Evolutionary conservation across 2,888 invertebrate genomes (phyloP).

Genomic region (Torymus auratus): DNA sequence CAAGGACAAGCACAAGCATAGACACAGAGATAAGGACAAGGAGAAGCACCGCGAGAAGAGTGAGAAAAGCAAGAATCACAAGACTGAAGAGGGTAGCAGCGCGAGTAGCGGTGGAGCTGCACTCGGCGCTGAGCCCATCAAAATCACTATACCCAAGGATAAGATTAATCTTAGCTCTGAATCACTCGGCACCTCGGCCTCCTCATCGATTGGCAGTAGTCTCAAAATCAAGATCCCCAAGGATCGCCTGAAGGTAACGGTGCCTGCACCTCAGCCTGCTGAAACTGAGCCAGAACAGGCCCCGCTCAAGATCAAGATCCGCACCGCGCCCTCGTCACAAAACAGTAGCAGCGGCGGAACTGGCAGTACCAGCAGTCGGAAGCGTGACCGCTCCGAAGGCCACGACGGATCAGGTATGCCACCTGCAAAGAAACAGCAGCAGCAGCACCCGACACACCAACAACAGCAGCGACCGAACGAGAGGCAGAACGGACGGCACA

Average conservation of each 20-base stretch:
- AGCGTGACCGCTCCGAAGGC: constrained; percentile 73
- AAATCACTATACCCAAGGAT: constrained; percentile 82
- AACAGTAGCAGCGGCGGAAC: constrained; percentile 51
- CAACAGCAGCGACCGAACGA: constrained; percentile 67
- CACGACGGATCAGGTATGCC: constrained; percentile 70
- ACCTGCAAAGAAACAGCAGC: constrained; percentile 63
- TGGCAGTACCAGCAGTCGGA: constrained; percentile 66
- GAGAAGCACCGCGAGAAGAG: constrained; percentile 86
- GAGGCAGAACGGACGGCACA: constrained; percentile 74
- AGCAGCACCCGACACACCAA: constrained; percentile 24
- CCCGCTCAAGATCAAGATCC: constrained; percentile 86
- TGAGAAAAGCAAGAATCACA: constrained; percentile 78
- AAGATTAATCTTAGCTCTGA: constrained; percentile 76
- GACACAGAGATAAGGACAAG: constrained; percentile 88
- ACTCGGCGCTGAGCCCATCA: constrained; percentile 73
- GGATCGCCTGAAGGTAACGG: constrained; percentile 80
- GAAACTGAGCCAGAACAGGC: constrained; percentile 61
- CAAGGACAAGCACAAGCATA: constrained; percentile 81
- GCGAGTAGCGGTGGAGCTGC: constrained; percentile 78
- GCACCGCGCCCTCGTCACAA: constrained; percentile 84
- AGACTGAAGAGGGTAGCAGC: constrained; percentile 78
- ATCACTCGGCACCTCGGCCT: constrained; percentile 60
- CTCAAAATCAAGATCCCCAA: constrained; percentile 90
- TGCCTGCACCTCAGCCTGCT: background rate
- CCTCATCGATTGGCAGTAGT: constrained; percentile 71